Base-by-base conservation (phyloP, 2,888 invertebrate genomes). In the Cheilosia impressa region DNA sequence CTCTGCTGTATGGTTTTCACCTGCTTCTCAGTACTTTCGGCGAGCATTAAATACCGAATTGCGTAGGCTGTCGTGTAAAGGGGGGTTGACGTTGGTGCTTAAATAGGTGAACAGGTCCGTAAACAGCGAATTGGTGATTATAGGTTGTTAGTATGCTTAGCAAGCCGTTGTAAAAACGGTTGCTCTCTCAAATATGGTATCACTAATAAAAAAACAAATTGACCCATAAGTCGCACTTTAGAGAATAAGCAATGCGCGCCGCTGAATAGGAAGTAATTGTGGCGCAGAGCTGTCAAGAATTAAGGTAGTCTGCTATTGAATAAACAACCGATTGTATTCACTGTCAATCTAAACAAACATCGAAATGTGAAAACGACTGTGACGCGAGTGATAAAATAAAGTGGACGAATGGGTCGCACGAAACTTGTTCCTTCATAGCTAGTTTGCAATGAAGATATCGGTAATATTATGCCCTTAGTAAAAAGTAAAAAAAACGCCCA, bases 121-220 rank as follows among this genome's bases (percentile, higher is more conserved):
- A 65, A 34, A 52, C 6, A 71, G 13, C 7, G 47, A 50, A 41
- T 13, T 47, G 45, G 17, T 47, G 13, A 58, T 58, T 58, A 60
- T 10, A 15, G 34, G 57, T 31, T 45, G 31, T 68, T 68, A 57
- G 45, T 68, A 68, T 68, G 55, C 57, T 57, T 7, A 57, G 34
- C 0, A 0, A 34, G 10, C 34, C 34, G 10, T 10, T 34, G 34
- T 34, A 15, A 17, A 60, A 43, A n/a, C 63, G 34, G 22, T 45
- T 68, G 27, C 38, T 38, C 15, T 15, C 45, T 47, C 57, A 50
- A 22, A 71, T 60, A 60, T 50, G 53, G 47, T 15, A 60, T 34
- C 34, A 58, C 34, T 38, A 15, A 47, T 58, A 24, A 50, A 24
- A 6, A 10, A 50, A 17, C 15, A 38, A 45, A 38, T 17, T 60